Evolutionary conservation across 1,140 invertebrate genomes (phyloP), one percentile per base, ranked within the genome.

Genomic region (Chrysopa pallens): DNA sequence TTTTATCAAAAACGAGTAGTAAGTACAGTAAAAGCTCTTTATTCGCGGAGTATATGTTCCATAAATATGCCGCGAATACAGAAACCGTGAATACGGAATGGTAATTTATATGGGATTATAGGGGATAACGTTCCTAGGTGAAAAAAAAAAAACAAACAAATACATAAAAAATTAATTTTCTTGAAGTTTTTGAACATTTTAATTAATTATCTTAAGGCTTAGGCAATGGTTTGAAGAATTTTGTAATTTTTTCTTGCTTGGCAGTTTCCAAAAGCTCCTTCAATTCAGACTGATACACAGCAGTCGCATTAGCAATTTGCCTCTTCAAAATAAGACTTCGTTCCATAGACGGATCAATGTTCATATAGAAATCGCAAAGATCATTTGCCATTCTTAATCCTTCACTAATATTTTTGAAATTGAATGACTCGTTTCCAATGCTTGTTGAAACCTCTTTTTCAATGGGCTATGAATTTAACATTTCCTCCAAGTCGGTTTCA

Each of bases 371-470:
- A 31, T 31, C 29, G n/a, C n/a, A n/a, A n/a, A n/a, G n/a, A n/a
- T n/a, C n/a, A n/a, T n/a, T 31, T 7, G 11, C 29, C 6, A 7
- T 31, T 31, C 33, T 33, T 31, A 7, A 42, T 33, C 40, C 40
- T 33, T 42, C 33, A 11, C 15, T 33, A 42, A 8, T 33, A 42
- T 42, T 42, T 31, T 42, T 42, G 40, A 42, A 3, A 42, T 27
- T 42, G 31, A 14, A 33, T 33, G 28, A 33, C 28, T 6, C n/a
- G 40, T 42, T 42, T n/a, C n/a, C n/a, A n/a, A 42, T 33, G n/a
- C 33, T 29, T 42, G 13, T 14, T 31, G 8, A 2, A 3, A 14
- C 28, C 5, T 11, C 15, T 42, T 42, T 29, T 33, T 5, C 40
- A 35, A 27, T 33, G 29, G 3, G n/a, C 3, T 37, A 6, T 7